phyloP scores from a whole-genome alignment of 2,888 invertebrate species.

The Caenorhabditis sinica region DNA sequence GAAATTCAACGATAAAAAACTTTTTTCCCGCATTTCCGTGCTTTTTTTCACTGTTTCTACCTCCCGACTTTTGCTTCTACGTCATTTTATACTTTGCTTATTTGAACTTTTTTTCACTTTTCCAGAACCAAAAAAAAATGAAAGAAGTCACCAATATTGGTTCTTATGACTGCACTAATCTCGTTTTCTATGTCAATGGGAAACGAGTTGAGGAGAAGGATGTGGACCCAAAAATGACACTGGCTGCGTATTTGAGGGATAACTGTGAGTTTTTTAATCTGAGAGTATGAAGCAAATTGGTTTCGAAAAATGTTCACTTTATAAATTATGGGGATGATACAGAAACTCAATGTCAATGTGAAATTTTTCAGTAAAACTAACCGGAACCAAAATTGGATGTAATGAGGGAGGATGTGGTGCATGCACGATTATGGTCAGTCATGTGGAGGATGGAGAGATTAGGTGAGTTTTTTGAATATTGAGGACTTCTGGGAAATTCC shows the following conservation, averaged over 20 bases:
- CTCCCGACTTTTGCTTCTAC: no score
- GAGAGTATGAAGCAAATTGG: no score
- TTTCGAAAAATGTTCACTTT: neutral
- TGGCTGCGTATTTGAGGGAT: slow-evolving; percentile 80
- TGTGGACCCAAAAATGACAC: slow-evolving; percentile 80
- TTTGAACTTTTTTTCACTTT: no score
- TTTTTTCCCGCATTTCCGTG: no score
- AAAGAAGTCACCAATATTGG: slow-evolving; percentile 54
- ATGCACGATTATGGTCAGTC: slow-evolving; percentile 84
- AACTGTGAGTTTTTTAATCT: slow-evolving; percentile 70
- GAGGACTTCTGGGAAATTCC: neutral
- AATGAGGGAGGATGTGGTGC: slow-evolving; percentile 85
- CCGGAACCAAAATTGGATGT: slow-evolving; percentile 84
- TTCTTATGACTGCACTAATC: slow-evolving; percentile 69
- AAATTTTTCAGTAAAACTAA: slow-evolving; percentile 75
- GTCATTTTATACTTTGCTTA: no score
- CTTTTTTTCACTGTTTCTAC: no score
- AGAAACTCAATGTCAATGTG: no score
- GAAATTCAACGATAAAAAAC: no score
- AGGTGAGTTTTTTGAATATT: slow-evolving; percentile 7
- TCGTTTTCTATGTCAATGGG: slow-evolving; percentile 82
- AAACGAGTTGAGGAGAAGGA: slow-evolving; percentile 76
- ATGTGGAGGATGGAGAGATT: slow-evolving; percentile 52
- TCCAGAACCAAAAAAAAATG: slow-evolving; percentile 24
- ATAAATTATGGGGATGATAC: no score